phyloP scores from a whole-genome alignment of 2,797 vertebrate species.

The Cuniculus paca region DNA sequence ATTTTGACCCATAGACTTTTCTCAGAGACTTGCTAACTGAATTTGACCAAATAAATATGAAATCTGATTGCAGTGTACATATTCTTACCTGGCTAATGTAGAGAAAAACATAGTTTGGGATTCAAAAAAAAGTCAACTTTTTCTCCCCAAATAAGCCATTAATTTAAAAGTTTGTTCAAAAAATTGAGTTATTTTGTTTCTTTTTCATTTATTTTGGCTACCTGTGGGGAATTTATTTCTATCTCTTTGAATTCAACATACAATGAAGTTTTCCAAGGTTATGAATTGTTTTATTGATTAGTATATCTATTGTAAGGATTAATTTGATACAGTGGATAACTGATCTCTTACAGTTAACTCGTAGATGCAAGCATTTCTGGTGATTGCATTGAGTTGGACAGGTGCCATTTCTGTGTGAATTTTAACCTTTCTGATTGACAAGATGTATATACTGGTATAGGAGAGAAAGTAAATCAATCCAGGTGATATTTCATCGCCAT shows the following conservation, averaged over 20 bases:
- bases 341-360: neutral
- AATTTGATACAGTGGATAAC: neutral
- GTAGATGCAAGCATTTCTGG: neutral
- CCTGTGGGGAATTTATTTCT: neutral
- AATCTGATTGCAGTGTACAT: neutral
- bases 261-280: conserved; percentile 28
- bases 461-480: neutral
- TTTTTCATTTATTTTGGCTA: neutral
- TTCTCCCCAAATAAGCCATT: neutral
- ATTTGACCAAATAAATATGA: conserved; percentile 51
- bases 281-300: conserved; percentile 37
- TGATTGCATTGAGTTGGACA: conserved; percentile 32
- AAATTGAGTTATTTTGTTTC: conserved; percentile 9
- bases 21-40: conserved; percentile 49
- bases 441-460: neutral
- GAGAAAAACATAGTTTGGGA: neutral
- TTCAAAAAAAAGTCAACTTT: neutral
- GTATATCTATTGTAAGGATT: neutral
- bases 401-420: neutral
- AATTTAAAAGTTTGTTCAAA: neutral
- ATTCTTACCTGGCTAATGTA: neutral
- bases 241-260: neutral
- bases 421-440: conserved; percentile 23
- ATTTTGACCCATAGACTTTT: conserved; percentile 71
- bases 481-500: neutral